Evolutionary conservation across 2,888 invertebrate species (phyloP), one percentile per base, ranked within the genome.

Genomic region (Mythimna impura): DNA sequence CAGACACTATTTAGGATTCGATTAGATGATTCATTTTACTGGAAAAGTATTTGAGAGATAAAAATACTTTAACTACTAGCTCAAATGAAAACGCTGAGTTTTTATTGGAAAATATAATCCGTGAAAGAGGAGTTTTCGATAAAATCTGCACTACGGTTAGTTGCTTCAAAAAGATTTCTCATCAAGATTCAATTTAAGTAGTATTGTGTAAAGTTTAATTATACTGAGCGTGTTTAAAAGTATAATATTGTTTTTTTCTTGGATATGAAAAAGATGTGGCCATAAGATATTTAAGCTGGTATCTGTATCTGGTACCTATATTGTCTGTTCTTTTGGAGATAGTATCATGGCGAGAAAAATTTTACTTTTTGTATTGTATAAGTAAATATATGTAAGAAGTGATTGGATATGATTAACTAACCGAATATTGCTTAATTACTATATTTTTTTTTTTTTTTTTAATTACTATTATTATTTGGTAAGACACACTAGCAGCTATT

Each of bases 171-270:
- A n/a, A 55, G 71, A 70, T 76, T 64, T 9, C n/a, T 30, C 61
- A 43, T 61, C 55, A 47, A 70, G 61, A 43, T 76, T 69, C 3
- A 55, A 69, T 64, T 61, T 43, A 61, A 68, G 43, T 55, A 65
- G n/a, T 65, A 60, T 64, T 55, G 57, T 47, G 55, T 25, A 55
- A 76, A 65, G 25, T 61, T 70, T 61, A 76, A 65, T 76, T 30
- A 71, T 34, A 60, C 30, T 22, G 40, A 55, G 20, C 17, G 47
- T 47, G 36, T 54, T 25, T 40, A 54, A 50, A 74, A 57, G 9
- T 22, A 12, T 25, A 40, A 55, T 66, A 3, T 7, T 12, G n/a
- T 54, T 36, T 30, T 30, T 62, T 58, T 40, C 20, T 14, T 58
- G 14, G 12, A 34, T 20, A 52, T 0, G 12, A 40, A 40, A 47